phyloP scores from a whole-genome alignment of 2,113 vertebrate genomes.

The Peromyscus leucopus region DNA sequence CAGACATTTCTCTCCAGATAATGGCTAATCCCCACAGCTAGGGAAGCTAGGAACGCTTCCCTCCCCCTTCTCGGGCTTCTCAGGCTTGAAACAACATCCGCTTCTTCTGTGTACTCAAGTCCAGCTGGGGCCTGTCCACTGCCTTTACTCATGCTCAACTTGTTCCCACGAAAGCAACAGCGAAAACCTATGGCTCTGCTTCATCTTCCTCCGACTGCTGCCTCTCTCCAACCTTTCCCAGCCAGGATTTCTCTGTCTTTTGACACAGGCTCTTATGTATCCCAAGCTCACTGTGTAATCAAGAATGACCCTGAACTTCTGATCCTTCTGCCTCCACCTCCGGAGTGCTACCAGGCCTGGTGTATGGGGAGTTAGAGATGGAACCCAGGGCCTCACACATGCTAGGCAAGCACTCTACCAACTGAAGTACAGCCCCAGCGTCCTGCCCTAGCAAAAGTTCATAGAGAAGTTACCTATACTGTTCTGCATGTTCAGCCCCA shows the following conservation, averaged over 20 bases:
- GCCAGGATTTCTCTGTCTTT: not conserved
- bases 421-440: not conserved
- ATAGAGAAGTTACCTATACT: not conserved
- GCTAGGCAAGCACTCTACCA: not conserved
- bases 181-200: constrained; percentile 7
- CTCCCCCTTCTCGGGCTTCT: not conserved
- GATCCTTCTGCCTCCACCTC: not conserved
- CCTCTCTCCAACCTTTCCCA: not conserved
- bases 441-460: not conserved
- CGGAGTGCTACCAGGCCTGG: not conserved
- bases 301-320: not conserved
- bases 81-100: not conserved
- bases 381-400: not conserved
- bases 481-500: not conserved
- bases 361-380: not conserved
- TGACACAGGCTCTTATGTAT: no score
- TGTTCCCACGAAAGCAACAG: not conserved
- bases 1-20: not conserved
- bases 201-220: not conserved
- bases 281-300: not conserved
- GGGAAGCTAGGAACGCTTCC: not conserved
- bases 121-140: not conserved
- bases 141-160: not conserved
- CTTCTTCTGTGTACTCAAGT: not conserved
- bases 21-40: not conserved